A percentile compares a stretch with the other conserved stretches of the same genome.
Conservation (phyloP, 2,888 invertebrate genomes). For the Noctua comes region DNA sequence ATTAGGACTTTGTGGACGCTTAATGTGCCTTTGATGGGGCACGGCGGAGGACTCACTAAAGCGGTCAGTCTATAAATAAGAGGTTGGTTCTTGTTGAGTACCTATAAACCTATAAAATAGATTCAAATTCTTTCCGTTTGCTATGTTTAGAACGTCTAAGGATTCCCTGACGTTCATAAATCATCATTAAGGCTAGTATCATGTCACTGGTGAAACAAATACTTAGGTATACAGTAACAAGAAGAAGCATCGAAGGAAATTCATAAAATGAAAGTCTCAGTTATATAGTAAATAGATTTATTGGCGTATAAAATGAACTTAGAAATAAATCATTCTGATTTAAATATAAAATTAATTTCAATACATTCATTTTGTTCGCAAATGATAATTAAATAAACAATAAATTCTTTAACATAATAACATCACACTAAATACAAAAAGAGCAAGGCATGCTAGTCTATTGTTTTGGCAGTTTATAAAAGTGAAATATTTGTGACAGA, state of each 20-base stretch:
- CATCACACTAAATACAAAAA: conserved; percentile 17
- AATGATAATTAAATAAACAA: conserved; percentile 25
- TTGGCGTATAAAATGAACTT: conserved; percentile 54
- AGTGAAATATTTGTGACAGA: conserved; percentile 27
- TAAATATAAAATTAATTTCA: conserved; percentile 34
- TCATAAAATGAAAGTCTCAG: conserved; percentile 30
- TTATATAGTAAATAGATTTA: conserved; percentile 52
- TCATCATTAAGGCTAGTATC: background rate
- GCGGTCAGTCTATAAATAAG: too few relatives aligned
- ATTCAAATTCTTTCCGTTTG: background rate
- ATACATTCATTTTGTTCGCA: conserved; percentile 54
- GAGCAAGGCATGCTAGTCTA: conserved; percentile 14
- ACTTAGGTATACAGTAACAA: background rate
- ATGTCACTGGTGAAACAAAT: background rate
- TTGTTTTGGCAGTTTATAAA: conserved; percentile 27
- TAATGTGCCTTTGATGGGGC: too few relatives aligned
- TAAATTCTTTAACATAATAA: conserved; percentile 11
- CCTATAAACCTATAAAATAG: background rate
- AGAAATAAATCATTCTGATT: conserved; percentile 42
- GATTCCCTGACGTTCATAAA: background rate
- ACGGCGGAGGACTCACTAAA: too few relatives aligned
- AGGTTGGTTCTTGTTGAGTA: background rate
- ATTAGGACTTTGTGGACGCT: too few relatives aligned
- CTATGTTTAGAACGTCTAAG: background rate
- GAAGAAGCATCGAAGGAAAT: background rate